phyloP scores from a whole-genome alignment of 1,140 invertebrate species.

The Sarcophaga bullata region DNA sequence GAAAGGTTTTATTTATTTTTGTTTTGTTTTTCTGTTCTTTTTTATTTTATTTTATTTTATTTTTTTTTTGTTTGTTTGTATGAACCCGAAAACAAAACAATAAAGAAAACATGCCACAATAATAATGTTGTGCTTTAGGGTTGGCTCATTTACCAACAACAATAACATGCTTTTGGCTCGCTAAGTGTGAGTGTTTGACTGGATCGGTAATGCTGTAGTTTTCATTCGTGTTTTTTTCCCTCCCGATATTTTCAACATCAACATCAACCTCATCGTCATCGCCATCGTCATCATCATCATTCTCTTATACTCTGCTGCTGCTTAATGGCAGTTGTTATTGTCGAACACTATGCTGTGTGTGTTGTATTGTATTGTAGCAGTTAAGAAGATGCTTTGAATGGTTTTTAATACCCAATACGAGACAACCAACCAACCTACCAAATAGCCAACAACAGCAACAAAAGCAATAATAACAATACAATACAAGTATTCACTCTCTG shows the following conservation, averaged over 20 bases:
- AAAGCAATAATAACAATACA: background rate
- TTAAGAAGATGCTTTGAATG: conserved; percentile 34
- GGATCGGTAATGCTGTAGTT: background rate
- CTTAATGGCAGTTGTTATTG: conserved; percentile 33
- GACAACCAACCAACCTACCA: background rate
- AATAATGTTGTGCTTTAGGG: conserved; percentile 12
- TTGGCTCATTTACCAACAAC: background rate
- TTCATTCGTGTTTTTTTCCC: background rate
- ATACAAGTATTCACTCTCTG: background rate
- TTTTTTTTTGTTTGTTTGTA: too few species aligned
- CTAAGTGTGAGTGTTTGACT: background rate
- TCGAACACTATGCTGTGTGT: background rate
- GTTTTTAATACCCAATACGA: background rate
- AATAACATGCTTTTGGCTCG: background rate
- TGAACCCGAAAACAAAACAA: too few species aligned
- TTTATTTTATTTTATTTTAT: too few species aligned
- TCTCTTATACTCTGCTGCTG: background rate
- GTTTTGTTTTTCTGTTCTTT: too few species aligned
- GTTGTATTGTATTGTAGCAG: conserved; percentile 25
- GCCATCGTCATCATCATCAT: too few species aligned
- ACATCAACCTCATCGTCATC: background rate
- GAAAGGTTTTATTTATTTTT: too few species aligned
- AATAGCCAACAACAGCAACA: background rate
- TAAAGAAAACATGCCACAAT: background rate
- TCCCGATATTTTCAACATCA: background rate